A percentile compares a stretch with the other conserved stretches of the same genome.
phyloP scores from a whole-genome alignment of 2,797 vertebrate genomes.

The Chaetophractus vellerosus region DNA sequence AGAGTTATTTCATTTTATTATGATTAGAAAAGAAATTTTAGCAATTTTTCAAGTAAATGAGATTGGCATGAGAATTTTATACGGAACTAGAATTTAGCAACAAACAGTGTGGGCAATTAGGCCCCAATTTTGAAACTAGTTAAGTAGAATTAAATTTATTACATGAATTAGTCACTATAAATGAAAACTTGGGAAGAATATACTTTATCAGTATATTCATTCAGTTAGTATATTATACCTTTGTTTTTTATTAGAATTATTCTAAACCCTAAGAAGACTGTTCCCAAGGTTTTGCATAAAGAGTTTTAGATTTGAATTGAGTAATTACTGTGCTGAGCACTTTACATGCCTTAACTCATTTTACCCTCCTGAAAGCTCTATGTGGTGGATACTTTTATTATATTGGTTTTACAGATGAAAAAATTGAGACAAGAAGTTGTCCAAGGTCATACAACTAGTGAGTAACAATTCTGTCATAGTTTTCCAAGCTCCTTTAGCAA shows the following conservation, averaged over 20 bases:
- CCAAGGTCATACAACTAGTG: neutral
- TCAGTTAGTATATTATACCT: neutral
- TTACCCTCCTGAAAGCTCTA: neutral
- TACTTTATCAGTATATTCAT: neutral
- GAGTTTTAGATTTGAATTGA: neutral
- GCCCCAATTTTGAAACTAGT: neutral
- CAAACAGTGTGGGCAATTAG: neutral
- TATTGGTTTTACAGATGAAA: neutral
- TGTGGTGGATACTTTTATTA: neutral
- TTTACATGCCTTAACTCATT: neutral
- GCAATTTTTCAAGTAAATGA: neutral
- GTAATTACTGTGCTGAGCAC: neutral
- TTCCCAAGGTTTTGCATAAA: neutral
- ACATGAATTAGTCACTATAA: neutral
- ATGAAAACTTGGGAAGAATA: neutral
- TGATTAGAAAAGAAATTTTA: neutral
- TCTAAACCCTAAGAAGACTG: neutral
- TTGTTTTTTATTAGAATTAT: neutral
- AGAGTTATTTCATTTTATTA: slow-evolving; percentile 24
- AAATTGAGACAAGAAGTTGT: neutral
- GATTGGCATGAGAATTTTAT: neutral
- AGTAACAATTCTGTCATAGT: neutral
- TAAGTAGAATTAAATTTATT: neutral
- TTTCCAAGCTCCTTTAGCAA: no score
- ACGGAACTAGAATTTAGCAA: neutral